phyloP scores from a whole-genome alignment of 2,888 invertebrate species.

The Pheosia gnoma region DNA sequence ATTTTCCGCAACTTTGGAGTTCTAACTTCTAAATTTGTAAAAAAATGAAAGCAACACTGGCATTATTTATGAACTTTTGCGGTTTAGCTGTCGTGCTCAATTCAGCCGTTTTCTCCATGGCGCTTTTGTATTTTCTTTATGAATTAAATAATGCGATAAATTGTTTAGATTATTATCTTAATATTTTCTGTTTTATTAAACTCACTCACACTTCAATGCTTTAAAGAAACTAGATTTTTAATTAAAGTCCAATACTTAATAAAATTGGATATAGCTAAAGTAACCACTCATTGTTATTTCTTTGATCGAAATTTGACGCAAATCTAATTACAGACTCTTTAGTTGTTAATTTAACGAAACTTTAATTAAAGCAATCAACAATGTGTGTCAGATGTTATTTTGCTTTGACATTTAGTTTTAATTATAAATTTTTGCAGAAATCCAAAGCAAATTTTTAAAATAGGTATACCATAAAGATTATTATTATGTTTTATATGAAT shows the following conservation, averaged over 20 bases:
- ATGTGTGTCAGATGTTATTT: neutral
- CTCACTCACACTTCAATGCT: no score
- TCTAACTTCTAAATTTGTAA: neutral
- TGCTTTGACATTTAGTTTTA: neutral
- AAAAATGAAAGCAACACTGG: neutral
- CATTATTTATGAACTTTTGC: neutral
- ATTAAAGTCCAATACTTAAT: neutral
- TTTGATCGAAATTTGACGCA: neutral
- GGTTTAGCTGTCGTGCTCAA: neutral
- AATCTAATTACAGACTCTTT: neutral
- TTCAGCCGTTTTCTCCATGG: neutral
- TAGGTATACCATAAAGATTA: no score
- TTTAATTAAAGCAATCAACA: neutral
- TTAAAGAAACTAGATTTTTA: no score
- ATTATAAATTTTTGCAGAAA: no score
- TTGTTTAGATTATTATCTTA: neutral
- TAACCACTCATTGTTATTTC: neutral
- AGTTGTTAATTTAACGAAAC: neutral
- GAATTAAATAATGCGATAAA: neutral
- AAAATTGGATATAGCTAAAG: neutral
- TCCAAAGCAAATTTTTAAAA: no score
- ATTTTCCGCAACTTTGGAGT: neutral
- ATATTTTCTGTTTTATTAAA: no score
- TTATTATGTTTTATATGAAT: no score
- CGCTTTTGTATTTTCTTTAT: neutral